Conservation (phyloP, 2,113 vertebrate genomes). For the Ptilorrhoa leucosticta region DNA sequence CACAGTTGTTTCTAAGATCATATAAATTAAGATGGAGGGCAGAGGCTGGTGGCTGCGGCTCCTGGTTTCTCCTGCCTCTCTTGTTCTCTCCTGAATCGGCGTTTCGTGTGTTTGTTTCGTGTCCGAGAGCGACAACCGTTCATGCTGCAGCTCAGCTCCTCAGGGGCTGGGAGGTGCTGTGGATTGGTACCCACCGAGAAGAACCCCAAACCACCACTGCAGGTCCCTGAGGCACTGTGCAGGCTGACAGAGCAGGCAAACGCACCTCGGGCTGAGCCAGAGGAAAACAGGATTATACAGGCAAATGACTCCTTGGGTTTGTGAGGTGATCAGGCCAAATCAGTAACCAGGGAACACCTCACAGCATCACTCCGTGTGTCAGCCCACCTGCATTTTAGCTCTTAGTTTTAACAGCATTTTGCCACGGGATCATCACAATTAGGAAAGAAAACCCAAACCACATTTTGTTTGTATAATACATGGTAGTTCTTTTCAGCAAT, state of each 20-base stretch:
- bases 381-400: neutral
- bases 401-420: neutral
- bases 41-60: no score
- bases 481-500: neutral
- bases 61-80: no score
- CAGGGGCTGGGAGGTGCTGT: fast-evolving
- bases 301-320: neutral
- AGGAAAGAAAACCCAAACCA: fast-evolving
- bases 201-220: neutral
- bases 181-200: neutral
- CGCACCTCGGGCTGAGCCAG: fast-evolving
- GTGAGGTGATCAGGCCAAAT: neutral
- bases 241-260: neutral
- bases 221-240: no score
- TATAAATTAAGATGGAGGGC: no score
- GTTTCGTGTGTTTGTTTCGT: no score
- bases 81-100: no score
- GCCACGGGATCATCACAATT: neutral
- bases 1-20: no score
- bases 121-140: no score
- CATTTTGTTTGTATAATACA: neutral
- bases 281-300: neutral
- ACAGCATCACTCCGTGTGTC: neutral
- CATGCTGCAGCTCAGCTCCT: fast-evolving
- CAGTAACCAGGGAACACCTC: no score